A percentile compares a stretch with the other conserved stretches of the same genome.
phyloP scores from a whole-genome alignment of 2,113 vertebrate species.

The Symphodus melops region DNA sequence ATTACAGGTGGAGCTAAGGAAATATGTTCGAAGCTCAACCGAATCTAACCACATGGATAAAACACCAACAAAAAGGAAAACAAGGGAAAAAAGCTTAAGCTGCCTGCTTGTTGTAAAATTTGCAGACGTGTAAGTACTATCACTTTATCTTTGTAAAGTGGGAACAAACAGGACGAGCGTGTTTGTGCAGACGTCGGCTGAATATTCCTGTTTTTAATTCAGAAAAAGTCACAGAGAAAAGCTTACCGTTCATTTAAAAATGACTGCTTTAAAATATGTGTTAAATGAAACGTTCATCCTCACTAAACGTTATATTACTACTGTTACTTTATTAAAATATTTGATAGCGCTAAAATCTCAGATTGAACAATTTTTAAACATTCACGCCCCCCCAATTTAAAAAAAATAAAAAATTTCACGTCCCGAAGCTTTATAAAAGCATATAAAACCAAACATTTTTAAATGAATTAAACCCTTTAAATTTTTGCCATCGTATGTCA shows the following conservation, averaged over 20 bases:
- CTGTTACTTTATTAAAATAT: background rate
- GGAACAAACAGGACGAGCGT: slow-evolving; percentile 22
- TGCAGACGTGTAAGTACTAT: background rate
- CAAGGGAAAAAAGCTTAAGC: background rate
- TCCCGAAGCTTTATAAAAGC: too few relatives aligned
- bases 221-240: background rate
- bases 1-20: slow-evolving; percentile 57
- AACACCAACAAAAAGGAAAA: slow-evolving; percentile 29
- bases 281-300: background rate
- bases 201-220: slow-evolving; percentile 21
- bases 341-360: too few relatives aligned
- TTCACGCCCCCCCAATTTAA: too few relatives aligned
- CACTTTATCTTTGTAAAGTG: background rate
- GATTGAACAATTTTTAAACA: too few relatives aligned
- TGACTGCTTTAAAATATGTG: too few relatives aligned
- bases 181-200: slow-evolving; percentile 26
- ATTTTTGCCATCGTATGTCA: too few relatives aligned
- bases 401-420: too few relatives aligned
- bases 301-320: background rate
- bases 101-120: slow-evolving; percentile 24
- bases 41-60: slow-evolving; percentile 15
- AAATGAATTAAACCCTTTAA: too few relatives aligned
- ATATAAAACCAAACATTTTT: background rate
- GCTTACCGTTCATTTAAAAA: background rate
- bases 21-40: slow-evolving; percentile 27